Conservation (phyloP, 2,888 invertebrate genomes). For the Mesoligia furuncula region DNA sequence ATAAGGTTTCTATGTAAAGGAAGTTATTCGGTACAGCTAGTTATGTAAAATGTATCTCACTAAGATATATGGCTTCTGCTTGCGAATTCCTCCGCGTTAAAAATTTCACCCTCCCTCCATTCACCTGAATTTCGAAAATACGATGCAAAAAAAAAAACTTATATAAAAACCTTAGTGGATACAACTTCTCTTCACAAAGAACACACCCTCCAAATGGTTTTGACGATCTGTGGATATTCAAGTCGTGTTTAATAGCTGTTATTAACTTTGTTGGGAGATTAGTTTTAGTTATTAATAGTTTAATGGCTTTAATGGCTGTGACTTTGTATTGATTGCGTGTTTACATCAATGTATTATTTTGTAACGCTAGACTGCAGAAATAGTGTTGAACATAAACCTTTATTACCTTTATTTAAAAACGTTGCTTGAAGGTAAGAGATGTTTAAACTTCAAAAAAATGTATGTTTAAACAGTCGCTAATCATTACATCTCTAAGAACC, state of each 20-base stretch:
- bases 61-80: too few relatives aligned
- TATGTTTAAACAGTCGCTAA: not conserved
- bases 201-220: not conserved
- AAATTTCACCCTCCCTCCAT: too few relatives aligned
- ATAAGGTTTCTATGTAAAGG: too few relatives aligned
- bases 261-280: not conserved
- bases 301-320: not conserved
- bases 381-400: not conserved
- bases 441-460: not conserved
- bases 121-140: too few relatives aligned
- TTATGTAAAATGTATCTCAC: too few relatives aligned
- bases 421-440: not conserved
- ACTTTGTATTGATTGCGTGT: conserved; percentile 14
- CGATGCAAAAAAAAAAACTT: too few relatives aligned
- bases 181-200: too few relatives aligned
- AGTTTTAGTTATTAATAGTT: conserved; percentile 22
- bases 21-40: too few relatives aligned
- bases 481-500: not conserved
- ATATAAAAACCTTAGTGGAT: too few relatives aligned
- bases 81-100: too few relatives aligned
- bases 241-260: conserved; percentile 4
- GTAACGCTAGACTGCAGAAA: too few relatives aligned
- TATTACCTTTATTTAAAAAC: not conserved
- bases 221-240: not conserved
- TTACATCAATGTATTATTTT: not conserved